Evolutionary conservation across 2,797 vertebrate genomes (phyloP).

Genomic region (Setipinna tenuifilis): DNA sequence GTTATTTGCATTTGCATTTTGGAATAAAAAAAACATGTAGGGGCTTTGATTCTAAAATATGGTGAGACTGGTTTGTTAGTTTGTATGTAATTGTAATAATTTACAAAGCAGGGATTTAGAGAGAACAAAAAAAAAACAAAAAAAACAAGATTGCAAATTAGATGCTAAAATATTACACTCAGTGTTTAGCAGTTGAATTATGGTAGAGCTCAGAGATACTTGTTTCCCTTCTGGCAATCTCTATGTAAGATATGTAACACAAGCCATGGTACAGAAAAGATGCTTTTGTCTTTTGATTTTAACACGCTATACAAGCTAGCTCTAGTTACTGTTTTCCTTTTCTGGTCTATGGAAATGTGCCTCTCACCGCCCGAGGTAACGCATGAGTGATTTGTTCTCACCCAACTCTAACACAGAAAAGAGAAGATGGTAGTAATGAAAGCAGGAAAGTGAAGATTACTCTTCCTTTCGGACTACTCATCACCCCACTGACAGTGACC

Average conservation of each 20-base stretch:
- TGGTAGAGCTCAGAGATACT: background rate
- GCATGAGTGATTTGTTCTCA: conserved; percentile 30
- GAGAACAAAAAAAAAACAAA: background rate
- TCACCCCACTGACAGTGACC: background rate
- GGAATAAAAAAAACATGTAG: background rate
- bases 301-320: background rate
- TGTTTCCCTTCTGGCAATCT: background rate
- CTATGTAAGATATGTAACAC: background rate
- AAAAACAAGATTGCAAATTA: background rate
- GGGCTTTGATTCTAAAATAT: background rate
- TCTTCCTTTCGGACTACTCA: background rate
- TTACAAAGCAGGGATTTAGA: background rate
- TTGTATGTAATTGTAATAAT: background rate
- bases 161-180: background rate
- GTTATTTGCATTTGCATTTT: conserved; percentile 10
- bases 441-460: background rate
- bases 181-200: background rate
- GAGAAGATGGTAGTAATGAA: conserved; percentile 3
- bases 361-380: background rate
- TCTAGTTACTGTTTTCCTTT: background rate
- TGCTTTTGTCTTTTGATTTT: background rate
- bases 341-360: background rate
- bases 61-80: background rate
- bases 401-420: conserved; percentile 16
- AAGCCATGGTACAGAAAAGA: background rate